These are phyloP conservation scores for Paramormyrops hopkinsi DNA, from an alignment of 2,797 vertebrate species.

Conservation along the genomic window DNA sequence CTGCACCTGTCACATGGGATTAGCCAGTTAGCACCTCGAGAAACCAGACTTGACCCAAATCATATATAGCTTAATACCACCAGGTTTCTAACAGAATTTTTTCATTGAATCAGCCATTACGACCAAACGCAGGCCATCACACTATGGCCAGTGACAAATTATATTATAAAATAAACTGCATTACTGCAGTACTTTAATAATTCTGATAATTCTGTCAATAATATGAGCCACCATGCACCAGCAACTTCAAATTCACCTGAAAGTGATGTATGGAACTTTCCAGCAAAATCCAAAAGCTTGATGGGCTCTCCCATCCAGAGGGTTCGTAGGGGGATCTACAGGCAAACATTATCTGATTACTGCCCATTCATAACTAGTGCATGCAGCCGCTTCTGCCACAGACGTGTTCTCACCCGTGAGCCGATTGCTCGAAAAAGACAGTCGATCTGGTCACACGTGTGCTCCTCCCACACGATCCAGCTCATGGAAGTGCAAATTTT, in stretches of 20 bases:
- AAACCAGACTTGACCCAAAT: neutral
- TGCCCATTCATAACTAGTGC: neutral
- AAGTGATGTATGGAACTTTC: conserved; percentile 60
- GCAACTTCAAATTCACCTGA: conserved; percentile 58
- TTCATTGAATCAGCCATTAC: neutral
- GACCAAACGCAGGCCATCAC: neutral
- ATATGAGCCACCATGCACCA: neutral
- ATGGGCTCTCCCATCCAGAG: conserved; percentile 72
- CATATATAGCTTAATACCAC: neutral
- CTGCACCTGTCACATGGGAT: conserved; percentile 37
- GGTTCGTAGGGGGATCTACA: conserved; percentile 76
- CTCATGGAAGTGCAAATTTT: conserved; percentile 71
- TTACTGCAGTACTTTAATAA: neutral
- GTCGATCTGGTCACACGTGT: conserved; percentile 72
- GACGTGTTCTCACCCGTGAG: conserved; percentile 61
- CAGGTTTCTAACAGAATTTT: neutral
- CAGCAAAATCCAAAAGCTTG: conserved; percentile 78
- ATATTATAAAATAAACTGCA: neutral
- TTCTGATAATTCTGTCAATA: neutral
- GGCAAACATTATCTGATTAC: neutral
- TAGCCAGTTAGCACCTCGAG: neutral
- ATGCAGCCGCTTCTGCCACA: neutral
- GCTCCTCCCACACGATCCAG: conserved; percentile 85
- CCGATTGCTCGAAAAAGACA: conserved; percentile 75
- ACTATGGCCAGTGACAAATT: neutral